These are phyloP conservation scores for Pachycephala philippinensis DNA, from an alignment of 2,113 vertebrate species.

Conservation along the genomic window DNA sequence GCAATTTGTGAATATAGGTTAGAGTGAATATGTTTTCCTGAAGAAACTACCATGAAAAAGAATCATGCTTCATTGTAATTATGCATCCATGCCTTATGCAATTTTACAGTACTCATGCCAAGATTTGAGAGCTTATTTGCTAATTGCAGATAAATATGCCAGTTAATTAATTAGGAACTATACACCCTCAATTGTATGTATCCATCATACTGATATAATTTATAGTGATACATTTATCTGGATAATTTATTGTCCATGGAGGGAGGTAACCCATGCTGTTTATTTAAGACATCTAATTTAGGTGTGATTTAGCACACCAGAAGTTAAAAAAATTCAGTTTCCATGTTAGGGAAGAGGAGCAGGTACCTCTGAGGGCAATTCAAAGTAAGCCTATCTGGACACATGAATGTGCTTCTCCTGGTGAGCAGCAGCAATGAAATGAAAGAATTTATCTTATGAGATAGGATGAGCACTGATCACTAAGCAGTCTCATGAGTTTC, in stretches of 20 bases:
- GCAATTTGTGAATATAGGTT: neutral
- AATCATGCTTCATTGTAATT: neutral
- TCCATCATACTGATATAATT: conserved; percentile 50
- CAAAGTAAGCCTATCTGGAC: neutral
- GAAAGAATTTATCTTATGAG: neutral
- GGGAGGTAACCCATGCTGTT: neutral
- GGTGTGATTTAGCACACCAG: neutral
- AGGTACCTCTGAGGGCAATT: neutral
- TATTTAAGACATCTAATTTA: conserved; percentile 15
- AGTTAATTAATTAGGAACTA: conserved; percentile 58
- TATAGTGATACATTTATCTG: neutral
- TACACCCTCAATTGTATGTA: conserved; percentile 3
- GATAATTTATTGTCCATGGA: neutral
- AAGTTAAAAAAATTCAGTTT: neutral
- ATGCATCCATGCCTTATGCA: neutral
- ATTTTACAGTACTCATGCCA: neutral
- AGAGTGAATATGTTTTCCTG: neutral
- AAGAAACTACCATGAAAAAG: neutral
- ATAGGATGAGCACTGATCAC: neutral
- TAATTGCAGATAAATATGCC: conserved; percentile 49
- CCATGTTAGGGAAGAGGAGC: neutral
- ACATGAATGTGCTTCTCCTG: neutral
- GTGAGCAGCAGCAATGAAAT: neutral
- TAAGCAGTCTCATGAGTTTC: neutral
- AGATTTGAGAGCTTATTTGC: conserved; percentile 37